Percentiles rank a stretch among this genome's conserved stretches.
Evolutionary conservation across 2,888 invertebrate species (phyloP).

Genomic region (Pterostichus niger): DNA sequence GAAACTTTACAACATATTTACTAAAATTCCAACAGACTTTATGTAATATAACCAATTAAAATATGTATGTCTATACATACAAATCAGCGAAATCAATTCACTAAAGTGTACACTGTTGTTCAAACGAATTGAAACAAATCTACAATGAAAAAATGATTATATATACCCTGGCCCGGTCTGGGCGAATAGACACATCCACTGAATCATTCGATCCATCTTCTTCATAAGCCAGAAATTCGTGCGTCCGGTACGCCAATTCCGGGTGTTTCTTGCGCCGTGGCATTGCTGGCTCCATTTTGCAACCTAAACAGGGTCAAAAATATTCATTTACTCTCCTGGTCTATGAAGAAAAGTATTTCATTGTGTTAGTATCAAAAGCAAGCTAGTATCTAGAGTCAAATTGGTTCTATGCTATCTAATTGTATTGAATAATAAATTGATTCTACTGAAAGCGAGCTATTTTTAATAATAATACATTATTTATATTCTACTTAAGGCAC

Average conservation of each 20-base stretch:
- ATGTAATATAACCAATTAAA: constrained; percentile 40
- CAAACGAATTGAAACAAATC: constrained; percentile 13
- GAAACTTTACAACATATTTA: constrained; percentile 39
- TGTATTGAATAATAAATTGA: not conserved
- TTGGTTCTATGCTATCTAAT: constrained; percentile 30
- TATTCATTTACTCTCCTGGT: not conserved
- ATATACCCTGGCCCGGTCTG: constrained; percentile 84
- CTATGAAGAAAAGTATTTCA: not conserved
- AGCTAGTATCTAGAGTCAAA: constrained; percentile 22
- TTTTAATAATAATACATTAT: not conserved
- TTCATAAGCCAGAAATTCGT: constrained; percentile 86
- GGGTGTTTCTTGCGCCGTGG: constrained; percentile 94
- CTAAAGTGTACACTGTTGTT: constrained; percentile 26
- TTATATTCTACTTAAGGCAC: too few species aligned
- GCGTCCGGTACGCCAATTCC: constrained; percentile 91
- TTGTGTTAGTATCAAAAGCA: constrained; percentile 33
- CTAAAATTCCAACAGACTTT: constrained; percentile 46
- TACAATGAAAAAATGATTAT: constrained; percentile 52
- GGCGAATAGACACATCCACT: constrained; percentile 79
- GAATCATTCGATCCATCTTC: constrained; percentile 81
- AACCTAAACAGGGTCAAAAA: constrained; percentile 44
- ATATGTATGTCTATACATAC: constrained; percentile 43
- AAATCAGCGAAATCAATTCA: constrained; percentile 6
- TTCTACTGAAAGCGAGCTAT: constrained; percentile 46
- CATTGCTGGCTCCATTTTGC: constrained; percentile 89